Conservation (phyloP, 2,797 vertebrate genomes). For the Falco cherrug region DNA sequence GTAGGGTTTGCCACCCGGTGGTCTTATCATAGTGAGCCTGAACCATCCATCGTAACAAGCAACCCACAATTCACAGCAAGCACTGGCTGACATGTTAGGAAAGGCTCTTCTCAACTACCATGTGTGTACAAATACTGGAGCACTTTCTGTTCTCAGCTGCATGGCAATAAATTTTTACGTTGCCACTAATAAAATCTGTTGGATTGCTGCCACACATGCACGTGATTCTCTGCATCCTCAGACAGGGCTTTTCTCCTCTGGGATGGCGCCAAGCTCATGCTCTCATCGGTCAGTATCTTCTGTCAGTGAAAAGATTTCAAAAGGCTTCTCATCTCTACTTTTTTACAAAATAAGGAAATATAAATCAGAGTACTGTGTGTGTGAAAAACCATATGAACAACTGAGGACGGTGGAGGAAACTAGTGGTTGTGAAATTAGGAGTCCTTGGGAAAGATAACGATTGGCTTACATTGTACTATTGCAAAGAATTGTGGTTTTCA, state of each 20-base stretch:
- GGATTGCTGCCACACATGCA: background rate
- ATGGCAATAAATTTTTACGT: background rate
- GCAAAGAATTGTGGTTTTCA: background rate
- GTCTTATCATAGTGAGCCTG: background rate
- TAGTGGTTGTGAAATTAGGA: background rate
- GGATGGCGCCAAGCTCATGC: background rate
- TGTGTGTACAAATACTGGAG: background rate
- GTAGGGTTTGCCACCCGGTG: rapidly evolving
- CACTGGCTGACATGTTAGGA: background rate
- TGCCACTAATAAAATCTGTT: background rate
- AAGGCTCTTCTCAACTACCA: background rate
- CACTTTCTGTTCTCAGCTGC: background rate
- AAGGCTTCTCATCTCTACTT: background rate
- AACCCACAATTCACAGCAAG: background rate
- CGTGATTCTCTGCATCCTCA: background rate
- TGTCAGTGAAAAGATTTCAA: background rate
- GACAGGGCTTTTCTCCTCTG: background rate
- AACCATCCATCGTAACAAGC: background rate
- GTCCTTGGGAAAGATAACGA: background rate
- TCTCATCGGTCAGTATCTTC: background rate
- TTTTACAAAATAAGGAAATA: background rate
- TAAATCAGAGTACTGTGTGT: background rate
- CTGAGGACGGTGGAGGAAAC: background rate
- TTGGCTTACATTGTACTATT: background rate
- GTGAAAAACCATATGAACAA: background rate